phyloP scores from a whole-genome alignment of 2,888 invertebrate genomes.

The Oligia strigilis region DNA sequence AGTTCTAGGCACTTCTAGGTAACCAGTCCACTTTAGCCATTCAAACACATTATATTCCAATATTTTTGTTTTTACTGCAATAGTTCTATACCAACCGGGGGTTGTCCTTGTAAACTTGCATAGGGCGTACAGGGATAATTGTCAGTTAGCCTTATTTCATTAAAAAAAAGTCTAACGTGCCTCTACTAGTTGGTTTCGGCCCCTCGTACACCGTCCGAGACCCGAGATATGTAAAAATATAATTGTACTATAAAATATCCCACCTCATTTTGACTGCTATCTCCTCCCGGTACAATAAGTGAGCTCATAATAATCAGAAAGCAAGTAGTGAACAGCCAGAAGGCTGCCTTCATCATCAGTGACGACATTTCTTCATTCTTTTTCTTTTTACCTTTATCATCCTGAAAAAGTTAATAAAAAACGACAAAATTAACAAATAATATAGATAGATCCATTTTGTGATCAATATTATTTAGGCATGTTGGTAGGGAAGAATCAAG shows the following conservation, averaged over 20 bases:
- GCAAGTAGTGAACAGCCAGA: slow-evolving; percentile 95
- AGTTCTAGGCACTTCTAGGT: no score
- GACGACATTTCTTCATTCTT: slow-evolving; percentile 92
- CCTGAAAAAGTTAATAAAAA: slow-evolving; percentile 69
- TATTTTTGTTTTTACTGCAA: not conserved
- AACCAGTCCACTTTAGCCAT: no score
- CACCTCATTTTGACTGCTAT: slow-evolving; percentile 93
- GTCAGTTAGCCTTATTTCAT: not conserved
- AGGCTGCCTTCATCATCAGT: slow-evolving; percentile 93
- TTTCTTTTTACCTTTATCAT: slow-evolving; percentile 82
- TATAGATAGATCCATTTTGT: not conserved
- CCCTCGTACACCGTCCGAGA: no score
- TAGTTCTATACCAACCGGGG: not conserved
- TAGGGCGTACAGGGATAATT: not conserved
- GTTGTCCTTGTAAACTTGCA: not conserved
- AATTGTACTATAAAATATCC: not conserved
- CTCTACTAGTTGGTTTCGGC: not conserved
- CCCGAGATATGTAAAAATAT: no score
- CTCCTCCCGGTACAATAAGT: slow-evolving; percentile 91
- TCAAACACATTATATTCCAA: not conserved
- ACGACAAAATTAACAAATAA: not conserved
- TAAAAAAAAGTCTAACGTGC: not conserved
- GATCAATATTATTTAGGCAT: not conserved
- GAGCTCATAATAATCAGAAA: slow-evolving; percentile 94
- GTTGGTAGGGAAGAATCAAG: not conserved